Evolutionary conservation across 2,888 invertebrate species (phyloP), one percentile per base, ranked within the genome.

Genomic region (Lasiommata megera): DNA sequence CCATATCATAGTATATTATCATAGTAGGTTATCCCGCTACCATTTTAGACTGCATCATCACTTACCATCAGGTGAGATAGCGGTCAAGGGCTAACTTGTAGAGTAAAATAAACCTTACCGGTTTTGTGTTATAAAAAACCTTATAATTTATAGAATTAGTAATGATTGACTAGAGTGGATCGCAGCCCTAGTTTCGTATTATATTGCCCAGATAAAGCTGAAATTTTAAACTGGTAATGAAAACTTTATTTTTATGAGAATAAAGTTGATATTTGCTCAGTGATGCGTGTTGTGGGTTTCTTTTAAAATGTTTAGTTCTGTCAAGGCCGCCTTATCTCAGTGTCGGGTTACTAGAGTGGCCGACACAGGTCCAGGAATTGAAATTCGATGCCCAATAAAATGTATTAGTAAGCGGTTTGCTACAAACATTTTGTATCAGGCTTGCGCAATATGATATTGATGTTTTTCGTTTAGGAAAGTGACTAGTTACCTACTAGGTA

Each of bases 321-420:
- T 78, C 84, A 84, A 82, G 84, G 82, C 71, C 74, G 64, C 63
- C 73, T 82, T 85, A 85, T 85, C 82, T 77, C 63, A 70, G 82
- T 78, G 70, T 86, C 73, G 63, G 74, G 82, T 88, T 86, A 80
- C 85, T 72, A 84, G 75, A 84, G 77, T 69, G 72, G 77, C 81
- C 81, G 84, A 76, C 77, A 73, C 73, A 74, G 73, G 72, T 67
- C 69, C 68, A 67, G 73, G 73, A 73, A 72, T 72, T 65, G 68
- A 65, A 68, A 72, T 67, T 60, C 66, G 72, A 65, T 61, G 68
- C 68, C 66, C 56, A 54, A 56, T 60, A 62, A 59, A 60, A 58
- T 47, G 48, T 41, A 54, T 54, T 58, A 56, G 56, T 61, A 44
- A 56, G 48, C 58, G 51, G 51, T 60, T 56, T 56, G 34, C 16